Conservation (phyloP, 1,140 invertebrate genomes). For the Varroa destructor region DNA sequence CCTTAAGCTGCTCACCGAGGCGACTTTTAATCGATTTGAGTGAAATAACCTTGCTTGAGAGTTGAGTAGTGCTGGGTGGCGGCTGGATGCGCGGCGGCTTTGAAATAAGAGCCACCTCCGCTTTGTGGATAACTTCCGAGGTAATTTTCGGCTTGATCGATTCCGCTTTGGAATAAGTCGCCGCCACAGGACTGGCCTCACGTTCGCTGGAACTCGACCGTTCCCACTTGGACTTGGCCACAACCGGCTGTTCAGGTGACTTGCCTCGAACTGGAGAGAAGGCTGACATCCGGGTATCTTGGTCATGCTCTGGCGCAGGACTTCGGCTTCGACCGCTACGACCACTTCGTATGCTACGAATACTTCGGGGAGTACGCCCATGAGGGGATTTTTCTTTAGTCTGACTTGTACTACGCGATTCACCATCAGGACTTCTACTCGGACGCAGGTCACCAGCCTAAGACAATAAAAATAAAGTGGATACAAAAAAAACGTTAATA, state of each 20-base stretch:
- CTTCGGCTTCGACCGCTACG: no score
- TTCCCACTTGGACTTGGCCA: conserved; percentile 25
- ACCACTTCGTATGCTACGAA: no score
- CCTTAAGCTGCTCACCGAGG: conserved; percentile 22
- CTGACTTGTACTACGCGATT: no score
- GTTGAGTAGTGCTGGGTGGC: background rate
- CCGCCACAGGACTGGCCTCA: conserved; percentile 9
- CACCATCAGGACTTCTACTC: no score
- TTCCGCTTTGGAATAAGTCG: background rate
- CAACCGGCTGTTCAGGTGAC: conserved; percentile 14
- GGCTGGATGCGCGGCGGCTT: conserved; percentile 9
- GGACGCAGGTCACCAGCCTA: no score
- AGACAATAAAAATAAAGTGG: no score
- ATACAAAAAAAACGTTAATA: no score
- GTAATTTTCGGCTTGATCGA: conserved; percentile 14
- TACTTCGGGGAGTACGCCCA: no score
- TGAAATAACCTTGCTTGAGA: conserved; percentile 18
- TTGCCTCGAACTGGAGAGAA: no score
- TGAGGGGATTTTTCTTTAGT: no score
- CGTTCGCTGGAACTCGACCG: conserved; percentile 19
- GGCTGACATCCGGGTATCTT: no score
- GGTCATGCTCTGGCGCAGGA: no score
- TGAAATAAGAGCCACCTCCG: conserved; percentile 3
- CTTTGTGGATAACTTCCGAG: conserved; percentile 18
- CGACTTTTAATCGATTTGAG: conserved; percentile 19